These are phyloP conservation scores for Platysternon megacephalum DNA, from an alignment of 2,113 vertebrate genomes.

Conservation along the genomic window DNA sequence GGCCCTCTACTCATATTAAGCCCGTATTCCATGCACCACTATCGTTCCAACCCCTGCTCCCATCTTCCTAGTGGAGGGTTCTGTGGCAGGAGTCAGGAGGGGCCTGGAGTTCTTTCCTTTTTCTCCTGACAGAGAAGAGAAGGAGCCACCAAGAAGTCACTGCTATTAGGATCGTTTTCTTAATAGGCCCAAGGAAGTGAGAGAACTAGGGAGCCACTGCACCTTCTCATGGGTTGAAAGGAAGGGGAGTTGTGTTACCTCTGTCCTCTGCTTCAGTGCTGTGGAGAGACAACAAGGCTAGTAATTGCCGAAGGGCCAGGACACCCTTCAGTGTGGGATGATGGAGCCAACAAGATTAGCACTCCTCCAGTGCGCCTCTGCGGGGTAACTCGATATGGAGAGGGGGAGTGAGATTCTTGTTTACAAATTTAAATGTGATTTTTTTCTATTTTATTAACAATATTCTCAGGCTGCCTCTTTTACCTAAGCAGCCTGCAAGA, in stretches of 20 bases:
- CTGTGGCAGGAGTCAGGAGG: not conserved
- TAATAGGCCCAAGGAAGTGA: not conserved
- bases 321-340: not conserved
- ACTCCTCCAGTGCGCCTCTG: not conserved
- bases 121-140: not conserved
- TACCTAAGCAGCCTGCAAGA: not conserved
- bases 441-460: not conserved
- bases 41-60: not conserved
- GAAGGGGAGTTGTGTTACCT: not conserved
- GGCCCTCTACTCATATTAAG: not conserved
- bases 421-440: not conserved
- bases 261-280: accelerated
- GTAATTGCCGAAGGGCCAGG: not conserved
- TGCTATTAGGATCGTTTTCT: not conserved
- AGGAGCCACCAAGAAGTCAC: not conserved
- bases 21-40: not conserved
- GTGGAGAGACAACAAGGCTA: not conserved
- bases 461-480: not conserved
- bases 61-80: not conserved
- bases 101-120: not conserved
- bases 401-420: not conserved
- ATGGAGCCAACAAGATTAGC: not conserved
- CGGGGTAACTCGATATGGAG: not conserved
- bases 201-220: not conserved
- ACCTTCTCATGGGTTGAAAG: not conserved